Conservation (phyloP, 2,797 vertebrate species). For the Chiroxiphia lanceolata region DNA sequence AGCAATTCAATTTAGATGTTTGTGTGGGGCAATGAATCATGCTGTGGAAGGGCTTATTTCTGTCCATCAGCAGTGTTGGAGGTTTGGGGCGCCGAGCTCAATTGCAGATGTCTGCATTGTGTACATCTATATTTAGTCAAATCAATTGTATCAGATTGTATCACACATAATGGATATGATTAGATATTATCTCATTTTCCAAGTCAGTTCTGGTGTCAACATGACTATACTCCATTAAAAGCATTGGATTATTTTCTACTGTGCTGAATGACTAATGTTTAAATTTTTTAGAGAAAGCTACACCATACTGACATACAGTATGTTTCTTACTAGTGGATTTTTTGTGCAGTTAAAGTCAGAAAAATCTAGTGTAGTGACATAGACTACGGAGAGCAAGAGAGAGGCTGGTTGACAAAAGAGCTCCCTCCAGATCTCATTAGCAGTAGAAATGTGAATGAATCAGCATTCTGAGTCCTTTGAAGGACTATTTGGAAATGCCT, state of each 20-base stretch:
- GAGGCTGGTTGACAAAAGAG: background rate
- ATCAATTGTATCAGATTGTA: slow-evolving; percentile 49
- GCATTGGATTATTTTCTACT: background rate
- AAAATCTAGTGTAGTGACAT: background rate
- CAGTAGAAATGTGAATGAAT: background rate
- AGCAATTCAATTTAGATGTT: background rate
- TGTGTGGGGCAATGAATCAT: background rate
- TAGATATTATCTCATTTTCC: slow-evolving; percentile 34
- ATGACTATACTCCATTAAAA: background rate
- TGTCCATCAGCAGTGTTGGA: background rate
- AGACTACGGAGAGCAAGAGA: background rate
- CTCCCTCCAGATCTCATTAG: background rate
- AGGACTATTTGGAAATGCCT: background rate
- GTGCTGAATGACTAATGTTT: background rate
- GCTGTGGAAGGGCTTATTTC: slow-evolving; percentile 29
- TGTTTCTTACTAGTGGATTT: background rate
- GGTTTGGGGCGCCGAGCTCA: background rate
- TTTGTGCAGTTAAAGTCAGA: background rate
- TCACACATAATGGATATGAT: slow-evolving; percentile 55
- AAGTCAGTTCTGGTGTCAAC: slow-evolving; percentile 35
- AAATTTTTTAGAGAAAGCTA: background rate
- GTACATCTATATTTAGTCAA: slow-evolving; percentile 44
- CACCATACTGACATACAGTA: background rate
- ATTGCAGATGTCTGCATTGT: slow-evolving; percentile 60
- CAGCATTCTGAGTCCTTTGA: background rate